Evolutionary conservation across 37 sponge, comb jelly and placozoan species (phyloP), one percentile per base, ranked within the genome.

Genomic region (Hexactinellida sp.): DNA sequence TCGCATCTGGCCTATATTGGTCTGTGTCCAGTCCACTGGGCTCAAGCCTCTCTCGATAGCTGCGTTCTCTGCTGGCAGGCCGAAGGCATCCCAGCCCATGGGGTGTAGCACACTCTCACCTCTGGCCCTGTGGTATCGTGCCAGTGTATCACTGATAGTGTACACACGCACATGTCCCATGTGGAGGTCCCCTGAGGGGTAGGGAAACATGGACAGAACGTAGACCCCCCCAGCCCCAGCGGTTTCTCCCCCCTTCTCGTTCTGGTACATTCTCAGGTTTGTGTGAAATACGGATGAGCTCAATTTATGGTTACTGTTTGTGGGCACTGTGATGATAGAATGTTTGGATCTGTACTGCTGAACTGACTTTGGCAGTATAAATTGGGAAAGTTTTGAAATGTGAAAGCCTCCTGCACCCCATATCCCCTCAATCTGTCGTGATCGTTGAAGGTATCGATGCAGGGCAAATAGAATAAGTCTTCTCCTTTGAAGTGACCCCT

Each of bases 11-110:
- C 23, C 7, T 35, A 86, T 86, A 28, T 86, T 86, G 21, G 83
- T 85, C n/a, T 86, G 38, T 24, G 87, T 86, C 87, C 87, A 86
- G 21, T 21, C 39, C 87, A 19, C 36, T 28, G 88, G 88, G n/a
- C 35, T 32, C 37, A 86, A 30, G 3, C 54, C 88, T 47, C 88
- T 35, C 34, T 87, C 86, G 51, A 87, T 85, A 23, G 88, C 88
- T 19, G 88, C 88, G 35, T 87, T 87, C 85, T 87, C 88, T 34
- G 88, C 87, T 36, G 88, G 88, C 85, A 87, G 54, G 3, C 88
- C 88, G 39, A 87, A 87, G n/a, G 88, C 86, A 38, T 87, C 88
- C 86, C 86, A 87, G 36, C 88, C 88, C 86, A 87, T 87, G 34
- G 88, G 88, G 34, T 87, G 88, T 37, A 87, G 51, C 54, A 87